Evolutionary conservation across 2,113 vertebrate species (phyloP), one percentile per base, ranked within the genome.

Genomic region (Chamaea fasciata): DNA sequence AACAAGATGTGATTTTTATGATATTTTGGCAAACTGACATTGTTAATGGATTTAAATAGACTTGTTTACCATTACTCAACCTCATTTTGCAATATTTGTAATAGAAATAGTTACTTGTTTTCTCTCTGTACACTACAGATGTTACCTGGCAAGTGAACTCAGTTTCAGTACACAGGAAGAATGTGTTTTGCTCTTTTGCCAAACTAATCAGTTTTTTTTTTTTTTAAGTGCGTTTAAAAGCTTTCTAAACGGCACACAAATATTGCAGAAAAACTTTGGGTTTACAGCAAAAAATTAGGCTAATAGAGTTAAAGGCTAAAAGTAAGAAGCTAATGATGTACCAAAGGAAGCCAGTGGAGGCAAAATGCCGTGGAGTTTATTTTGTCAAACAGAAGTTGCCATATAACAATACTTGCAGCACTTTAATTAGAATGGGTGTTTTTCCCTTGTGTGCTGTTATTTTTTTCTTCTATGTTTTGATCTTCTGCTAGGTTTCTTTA

Each of bases 41-140:
- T 85, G 74, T 95, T 97, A 95, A 95, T 97, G 60, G 63, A 92
- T 96, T 96, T 97, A 96, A 97, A 90, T 96, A 73, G 83, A 94
- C 41, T 87, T 97, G 76, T 97, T 97, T 97, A 90, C 63, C 79
- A 50, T 71, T 49, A 26, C n/a, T 96, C 33, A 89, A 73, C 44
- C 71, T 96, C 67, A 79, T 12, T 97, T 97, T 97, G 52, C 55
- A 89, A 50, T 76, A 76, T 92, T 97, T 95, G 26, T 95, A 91
- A 85, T 97, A 92, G 64, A 95, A 97, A 78, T 90, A 88, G 79
- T 80, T 82, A 57, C 57, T 67, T 8, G 13, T 94, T 97, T 96
- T 53, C 37, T 93, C 37, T 71, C 27, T 94, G 30, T 87, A 2
- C 5, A 0, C 59, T 94, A 23, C 53, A 79, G 75, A 84, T 89